Evolutionary conservation across 2,888 invertebrate genomes (phyloP).

Genomic region (Ochlodes sylvanus): DNA sequence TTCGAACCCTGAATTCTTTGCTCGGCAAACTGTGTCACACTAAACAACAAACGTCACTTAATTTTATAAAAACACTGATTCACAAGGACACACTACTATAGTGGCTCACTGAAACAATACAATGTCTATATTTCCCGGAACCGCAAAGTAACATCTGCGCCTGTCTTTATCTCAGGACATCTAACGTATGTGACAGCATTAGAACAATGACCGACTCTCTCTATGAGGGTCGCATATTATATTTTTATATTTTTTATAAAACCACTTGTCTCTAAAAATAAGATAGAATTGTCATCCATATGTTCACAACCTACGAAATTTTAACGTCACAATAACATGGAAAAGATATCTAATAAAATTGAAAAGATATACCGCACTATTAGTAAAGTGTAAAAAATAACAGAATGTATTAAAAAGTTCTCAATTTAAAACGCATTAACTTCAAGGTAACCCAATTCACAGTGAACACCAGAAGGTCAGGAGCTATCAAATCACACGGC

Average conservation of each 20-base stretch:
- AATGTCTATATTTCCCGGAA: slow-evolving; percentile 59
- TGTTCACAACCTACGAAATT: slow-evolving; percentile 5
- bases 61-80: slow-evolving; percentile 35
- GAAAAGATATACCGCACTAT: too few relatives aligned
- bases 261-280: slow-evolving; percentile 27
- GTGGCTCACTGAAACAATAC: slow-evolving; percentile 64
- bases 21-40: too few relatives aligned
- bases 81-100: slow-evolving; percentile 60
- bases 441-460: slow-evolving; percentile 67
- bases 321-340: not conserved
- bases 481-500: slow-evolving; percentile 70
- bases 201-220: slow-evolving; percentile 28
- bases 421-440: slow-evolving; percentile 74
- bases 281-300: slow-evolving; percentile 31
- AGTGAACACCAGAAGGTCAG: slow-evolving; percentile 75
- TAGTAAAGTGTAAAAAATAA: slow-evolving; percentile 43
- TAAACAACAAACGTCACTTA: too few relatives aligned
- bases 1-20: too few relatives aligned
- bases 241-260: slow-evolving; percentile 36
- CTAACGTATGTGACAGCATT: slow-evolving; percentile 56
- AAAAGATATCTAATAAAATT: too few relatives aligned
- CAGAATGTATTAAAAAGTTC: slow-evolving; percentile 49
- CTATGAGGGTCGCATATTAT: slow-evolving; percentile 41
- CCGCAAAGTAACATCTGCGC: slow-evolving; percentile 66
- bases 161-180: slow-evolving; percentile 72